Conservation (phyloP, 2,888 invertebrate species). For the Neoascia interrupta region DNA sequence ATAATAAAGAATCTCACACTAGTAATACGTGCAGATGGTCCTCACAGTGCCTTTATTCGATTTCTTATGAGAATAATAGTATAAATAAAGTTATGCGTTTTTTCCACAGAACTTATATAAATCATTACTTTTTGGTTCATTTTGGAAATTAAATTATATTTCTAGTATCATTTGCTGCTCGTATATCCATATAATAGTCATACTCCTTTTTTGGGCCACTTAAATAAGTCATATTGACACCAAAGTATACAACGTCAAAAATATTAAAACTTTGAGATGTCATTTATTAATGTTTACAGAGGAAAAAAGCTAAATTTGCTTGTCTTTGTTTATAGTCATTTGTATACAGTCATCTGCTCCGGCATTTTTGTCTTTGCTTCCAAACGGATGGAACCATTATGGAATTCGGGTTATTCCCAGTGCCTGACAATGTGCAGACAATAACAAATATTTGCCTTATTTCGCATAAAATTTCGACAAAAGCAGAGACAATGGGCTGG, state of each 20-base stretch:
- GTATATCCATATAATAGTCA: too few species aligned
- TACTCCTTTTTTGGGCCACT: constrained; percentile 5
- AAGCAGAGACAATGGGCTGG: constrained; percentile 42
- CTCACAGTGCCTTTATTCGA: too few species aligned
- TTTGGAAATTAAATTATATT: too few species aligned
- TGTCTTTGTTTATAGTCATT: constrained; percentile 15
- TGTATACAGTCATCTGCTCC: not conserved
- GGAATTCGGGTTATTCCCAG: constrained; percentile 53
- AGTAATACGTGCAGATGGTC: too few species aligned
- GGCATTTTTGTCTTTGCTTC: not conserved
- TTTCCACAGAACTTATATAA: too few species aligned
- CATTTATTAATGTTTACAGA: constrained; percentile 34
- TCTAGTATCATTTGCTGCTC: too few species aligned
- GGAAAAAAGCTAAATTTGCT: constrained; percentile 7
- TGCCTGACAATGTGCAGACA: constrained; percentile 38
- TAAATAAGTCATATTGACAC: constrained; percentile 24
- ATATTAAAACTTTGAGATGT: constrained; percentile 13
- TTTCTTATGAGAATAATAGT: too few species aligned
- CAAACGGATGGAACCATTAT: constrained; percentile 31
- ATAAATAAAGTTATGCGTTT: too few species aligned
- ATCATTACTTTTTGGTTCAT: too few species aligned
- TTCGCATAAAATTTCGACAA: constrained; percentile 55
- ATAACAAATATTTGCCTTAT: constrained; percentile 56
- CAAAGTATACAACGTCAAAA: constrained; percentile 28
- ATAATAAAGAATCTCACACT: too few species aligned